Percentiles rank a stretch among this genome's conserved stretches.
phyloP scores from a whole-genome alignment of 2,888 invertebrate species.

The Entomobrya proxima region DNA sequence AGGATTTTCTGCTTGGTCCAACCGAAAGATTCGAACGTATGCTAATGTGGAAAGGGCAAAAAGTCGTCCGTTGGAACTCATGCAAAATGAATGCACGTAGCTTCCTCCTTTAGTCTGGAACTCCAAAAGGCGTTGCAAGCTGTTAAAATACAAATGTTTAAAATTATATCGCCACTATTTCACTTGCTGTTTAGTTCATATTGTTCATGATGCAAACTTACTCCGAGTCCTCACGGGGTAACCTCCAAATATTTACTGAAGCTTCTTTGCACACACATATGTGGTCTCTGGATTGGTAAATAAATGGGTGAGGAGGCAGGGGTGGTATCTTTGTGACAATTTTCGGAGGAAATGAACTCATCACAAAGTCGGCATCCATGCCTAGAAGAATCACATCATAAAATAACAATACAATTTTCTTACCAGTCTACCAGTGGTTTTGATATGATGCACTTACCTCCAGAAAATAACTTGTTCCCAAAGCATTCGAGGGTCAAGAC shows the following conservation, averaged over 20 bases:
- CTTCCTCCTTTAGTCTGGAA: slow-evolving; percentile 63
- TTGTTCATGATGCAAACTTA: slow-evolving; percentile 50
- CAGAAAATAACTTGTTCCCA: slow-evolving; percentile 85
- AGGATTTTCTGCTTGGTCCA: background rate
- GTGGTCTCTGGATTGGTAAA: slow-evolving; percentile 53
- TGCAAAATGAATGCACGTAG: slow-evolving; percentile 64
- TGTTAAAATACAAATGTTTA: slow-evolving; percentile 43
- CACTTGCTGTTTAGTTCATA: background rate
- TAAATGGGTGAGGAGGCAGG: slow-evolving; percentile 59
- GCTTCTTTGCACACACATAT: slow-evolving; percentile 67
- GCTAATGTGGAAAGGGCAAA: slow-evolving; percentile 67
- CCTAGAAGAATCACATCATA: too few relatives aligned
- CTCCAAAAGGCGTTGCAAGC: slow-evolving; percentile 70
- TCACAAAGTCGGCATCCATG: slow-evolving; percentile 72
- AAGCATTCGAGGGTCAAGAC: slow-evolving; percentile 85
- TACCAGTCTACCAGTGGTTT: too few relatives aligned
- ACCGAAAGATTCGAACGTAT: slow-evolving; percentile 45
- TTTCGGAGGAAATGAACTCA: slow-evolving; percentile 73
- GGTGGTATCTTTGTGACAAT: slow-evolving; percentile 73
- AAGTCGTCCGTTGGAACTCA: slow-evolving; percentile 62
- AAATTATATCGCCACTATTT: background rate
- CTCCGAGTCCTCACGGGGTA: slow-evolving; percentile 66
- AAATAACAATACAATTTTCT: background rate
- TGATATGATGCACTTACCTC: slow-evolving; percentile 79
- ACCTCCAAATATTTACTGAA: slow-evolving; percentile 71